Percentiles rank a stretch among this genome's conserved stretches.
Conservation (phyloP, 2,113 vertebrate species). For the Hemiscyllium ocellatum region DNA sequence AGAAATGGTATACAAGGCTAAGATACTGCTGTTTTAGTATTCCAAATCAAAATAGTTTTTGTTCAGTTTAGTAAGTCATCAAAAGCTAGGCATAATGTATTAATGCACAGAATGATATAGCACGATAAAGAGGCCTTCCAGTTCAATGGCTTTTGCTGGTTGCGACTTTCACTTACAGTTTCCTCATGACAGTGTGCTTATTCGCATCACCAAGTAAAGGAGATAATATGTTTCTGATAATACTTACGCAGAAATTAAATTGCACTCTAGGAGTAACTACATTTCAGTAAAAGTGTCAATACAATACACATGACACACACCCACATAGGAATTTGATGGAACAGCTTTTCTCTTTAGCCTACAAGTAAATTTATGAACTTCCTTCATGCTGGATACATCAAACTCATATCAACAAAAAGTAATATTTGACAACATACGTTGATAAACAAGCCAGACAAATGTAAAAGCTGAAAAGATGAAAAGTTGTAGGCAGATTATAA, state of each 20-base stretch:
- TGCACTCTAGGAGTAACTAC: neutral
- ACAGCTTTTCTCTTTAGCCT: neutral
- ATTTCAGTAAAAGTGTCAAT: neutral
- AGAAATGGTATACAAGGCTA: neutral
- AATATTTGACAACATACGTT: neutral
- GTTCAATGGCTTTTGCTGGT: neutral
- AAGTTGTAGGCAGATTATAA: no score
- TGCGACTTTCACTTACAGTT: neutral
- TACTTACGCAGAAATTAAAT: neutral
- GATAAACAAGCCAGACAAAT: neutral
- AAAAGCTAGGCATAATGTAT: neutral
- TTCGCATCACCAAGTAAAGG: neutral
- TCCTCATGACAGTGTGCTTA: neutral
- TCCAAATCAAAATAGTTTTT: neutral
- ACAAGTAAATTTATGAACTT: neutral
- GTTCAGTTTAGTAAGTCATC: neutral
- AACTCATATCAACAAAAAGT: neutral
- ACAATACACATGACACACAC: neutral
- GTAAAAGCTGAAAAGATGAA: no score
- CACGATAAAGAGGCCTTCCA: neutral
- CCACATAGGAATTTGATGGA: neutral
- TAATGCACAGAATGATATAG: neutral
- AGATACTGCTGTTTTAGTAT: neutral
- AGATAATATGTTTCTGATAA: neutral
- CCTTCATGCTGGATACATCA: neutral